Conservation (phyloP, 2,113 vertebrate genomes). For the Pardalotus punctatus region DNA sequence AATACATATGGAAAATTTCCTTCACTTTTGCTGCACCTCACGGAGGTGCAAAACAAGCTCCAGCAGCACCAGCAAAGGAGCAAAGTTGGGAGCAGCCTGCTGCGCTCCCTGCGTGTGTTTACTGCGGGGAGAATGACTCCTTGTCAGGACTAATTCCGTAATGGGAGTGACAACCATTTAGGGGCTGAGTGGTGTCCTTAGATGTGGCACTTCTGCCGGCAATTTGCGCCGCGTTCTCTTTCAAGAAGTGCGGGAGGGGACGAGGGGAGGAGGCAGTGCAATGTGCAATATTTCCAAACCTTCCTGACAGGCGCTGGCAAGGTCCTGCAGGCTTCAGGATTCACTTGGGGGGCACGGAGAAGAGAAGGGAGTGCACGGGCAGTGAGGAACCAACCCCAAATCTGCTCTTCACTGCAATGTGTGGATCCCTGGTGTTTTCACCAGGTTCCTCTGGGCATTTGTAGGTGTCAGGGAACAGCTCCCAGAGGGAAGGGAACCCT, state of each 20-base stretch:
- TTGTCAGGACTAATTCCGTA: conserved; percentile 42
- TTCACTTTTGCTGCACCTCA: background rate
- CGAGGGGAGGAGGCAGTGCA: background rate
- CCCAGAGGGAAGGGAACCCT: background rate
- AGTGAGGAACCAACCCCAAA: background rate
- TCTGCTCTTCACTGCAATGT: background rate
- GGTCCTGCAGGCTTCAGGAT: background rate
- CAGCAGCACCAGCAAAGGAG: background rate
- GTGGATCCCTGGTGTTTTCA: background rate
- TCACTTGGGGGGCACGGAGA: background rate
- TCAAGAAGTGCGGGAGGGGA: background rate
- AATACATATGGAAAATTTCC: background rate
- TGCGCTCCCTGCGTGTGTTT: background rate
- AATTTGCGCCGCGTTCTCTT: background rate
- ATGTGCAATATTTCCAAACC: background rate
- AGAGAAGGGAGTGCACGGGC: background rate
- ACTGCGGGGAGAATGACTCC: conserved; percentile 12
- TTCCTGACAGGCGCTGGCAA: background rate
- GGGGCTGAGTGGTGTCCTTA: conserved; percentile 28
- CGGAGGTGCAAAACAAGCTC: background rate
- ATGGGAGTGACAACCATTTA: conserved; percentile 43
- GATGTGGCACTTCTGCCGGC: background rate
- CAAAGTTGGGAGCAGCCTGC: background rate
- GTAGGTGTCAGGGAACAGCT: background rate
- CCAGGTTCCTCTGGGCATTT: background rate